Base-by-base conservation (phyloP, 1,140 invertebrate species). In the Platyura marginata region DNA sequence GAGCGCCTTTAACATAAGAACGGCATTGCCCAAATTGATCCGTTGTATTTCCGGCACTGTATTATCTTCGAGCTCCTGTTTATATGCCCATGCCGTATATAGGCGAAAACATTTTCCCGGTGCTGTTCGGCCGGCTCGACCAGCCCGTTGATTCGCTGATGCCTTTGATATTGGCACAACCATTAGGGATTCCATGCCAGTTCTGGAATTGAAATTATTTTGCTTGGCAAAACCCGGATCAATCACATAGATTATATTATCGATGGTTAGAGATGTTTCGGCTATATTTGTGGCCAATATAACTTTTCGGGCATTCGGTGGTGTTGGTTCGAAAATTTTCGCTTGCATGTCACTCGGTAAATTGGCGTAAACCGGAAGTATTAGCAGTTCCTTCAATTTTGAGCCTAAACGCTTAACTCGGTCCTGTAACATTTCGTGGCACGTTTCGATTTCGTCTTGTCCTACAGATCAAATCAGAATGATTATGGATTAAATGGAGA, bases 201-300 rank as follows among this genome's bases (percentile, higher is more conserved):
- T 95, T 47, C 89, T 70, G 0, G 95, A 91, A 70, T 98, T 98
- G 56, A 96, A 99, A 63, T 94, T 95, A 60, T 98, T 98, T 67
- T 98, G 93, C 62, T 99, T 99, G 35, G 90, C 92, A 66, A 97
- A 99, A 2, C 95, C 96, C 15, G 94, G 92, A 72, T 99, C 96
- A 49, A 99, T 97, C 0, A 99, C 96, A 67, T 95, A 99, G 40
- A 91, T 85, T 47, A 99, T 98, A 51, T 97, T 97, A 60, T 99
- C 95, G 50, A 99, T 99, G 2, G 96, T 99, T 9, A 99, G 66
- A 3, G 94, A 98, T 16, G 96, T 99, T 68, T 98, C 94, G 1
- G 96, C 96, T 57, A 99, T 99, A 60, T 99, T 99, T 18, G 96
- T 99, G 2, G 95, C 95, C 18, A 99, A 64, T 15, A 98, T 80